phyloP scores from a whole-genome alignment of 2,113 vertebrate species.

The Daubentonia madagascariensis region DNA sequence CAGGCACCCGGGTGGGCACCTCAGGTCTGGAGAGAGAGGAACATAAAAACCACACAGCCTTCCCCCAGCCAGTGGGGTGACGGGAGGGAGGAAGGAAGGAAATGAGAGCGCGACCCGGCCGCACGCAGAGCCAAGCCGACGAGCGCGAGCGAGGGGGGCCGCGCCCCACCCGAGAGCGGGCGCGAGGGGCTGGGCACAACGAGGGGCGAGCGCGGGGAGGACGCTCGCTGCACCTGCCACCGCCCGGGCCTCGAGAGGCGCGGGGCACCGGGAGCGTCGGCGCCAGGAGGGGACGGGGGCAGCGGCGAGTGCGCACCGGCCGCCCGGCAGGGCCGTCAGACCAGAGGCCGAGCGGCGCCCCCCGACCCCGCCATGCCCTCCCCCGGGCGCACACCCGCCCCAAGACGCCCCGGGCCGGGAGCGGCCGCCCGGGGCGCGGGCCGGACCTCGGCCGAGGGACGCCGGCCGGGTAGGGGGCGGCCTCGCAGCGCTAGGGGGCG shows the following conservation, averaged over 20 bases:
- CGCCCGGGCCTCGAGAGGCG: neutral
- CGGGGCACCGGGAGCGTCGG: neutral
- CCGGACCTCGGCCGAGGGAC: neutral
- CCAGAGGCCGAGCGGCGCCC: neutral
- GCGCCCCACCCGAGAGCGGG: slow-evolving; percentile 41
- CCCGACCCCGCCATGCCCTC: neutral
- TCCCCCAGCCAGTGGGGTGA: neutral
- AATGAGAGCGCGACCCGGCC: neutral
- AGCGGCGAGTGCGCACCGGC: neutral
- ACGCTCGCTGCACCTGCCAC: slow-evolving; percentile 44
- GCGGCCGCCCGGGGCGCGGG: no score
- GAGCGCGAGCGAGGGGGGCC: neutral
- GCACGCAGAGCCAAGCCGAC: neutral
- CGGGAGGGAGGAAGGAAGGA: slow-evolving; percentile 6
- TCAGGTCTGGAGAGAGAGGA: neutral
- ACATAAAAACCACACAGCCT: neutral
- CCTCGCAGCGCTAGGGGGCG: neutral
- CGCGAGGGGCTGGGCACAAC: slow-evolving; percentile 43
- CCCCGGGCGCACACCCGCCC: neutral
- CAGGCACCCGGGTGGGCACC: neutral
- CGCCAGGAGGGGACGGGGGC: no score
- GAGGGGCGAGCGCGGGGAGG: neutral
- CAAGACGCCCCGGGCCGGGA: neutral
- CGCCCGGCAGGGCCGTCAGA: neutral
- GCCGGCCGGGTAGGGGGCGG: neutral